Evolutionary conservation across 2,888 invertebrate genomes (phyloP).

Genomic region (Temnothorax unifasciatus): DNA sequence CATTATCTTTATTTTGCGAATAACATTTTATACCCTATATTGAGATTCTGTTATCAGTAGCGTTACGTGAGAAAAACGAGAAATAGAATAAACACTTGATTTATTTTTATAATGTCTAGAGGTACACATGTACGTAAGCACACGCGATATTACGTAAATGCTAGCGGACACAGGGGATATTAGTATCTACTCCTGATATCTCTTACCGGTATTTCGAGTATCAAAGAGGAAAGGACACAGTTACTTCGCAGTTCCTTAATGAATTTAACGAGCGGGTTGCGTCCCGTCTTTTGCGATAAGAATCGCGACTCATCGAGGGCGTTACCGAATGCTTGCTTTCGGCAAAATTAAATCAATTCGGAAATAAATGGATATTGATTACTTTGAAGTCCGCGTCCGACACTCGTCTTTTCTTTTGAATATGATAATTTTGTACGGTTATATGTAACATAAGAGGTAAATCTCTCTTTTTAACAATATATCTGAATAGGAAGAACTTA

Average conservation of each 20-base stretch:
- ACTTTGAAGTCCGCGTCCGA: neutral
- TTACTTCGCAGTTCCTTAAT: constrained; percentile 23
- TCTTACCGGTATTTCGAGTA: neutral
- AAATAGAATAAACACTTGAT: constrained; percentile 1
- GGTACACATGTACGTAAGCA: neutral
- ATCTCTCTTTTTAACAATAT: neutral
- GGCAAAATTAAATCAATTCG: constrained; percentile 16
- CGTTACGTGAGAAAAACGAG: neutral
- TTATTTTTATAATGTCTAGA: neutral
- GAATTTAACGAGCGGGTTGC: constrained; percentile 32
- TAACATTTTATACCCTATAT: neutral
- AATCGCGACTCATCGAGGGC: constrained; percentile 36
- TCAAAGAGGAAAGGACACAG: constrained; percentile 10
- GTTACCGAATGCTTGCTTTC: constrained; percentile 17
- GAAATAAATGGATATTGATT: constrained; percentile 20
- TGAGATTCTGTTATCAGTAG: neutral
- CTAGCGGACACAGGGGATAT: neutral
- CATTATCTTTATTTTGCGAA: neutral
- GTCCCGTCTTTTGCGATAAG: constrained; percentile 34
- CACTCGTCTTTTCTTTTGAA: neutral
- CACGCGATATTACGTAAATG: neutral
- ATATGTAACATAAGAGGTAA: neutral
- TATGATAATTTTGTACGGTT: neutral
- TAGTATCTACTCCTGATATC: constrained; percentile 2
- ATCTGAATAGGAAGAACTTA: neutral